Conservation (phyloP, 2,888 invertebrate genomes). For the Bibio marci region DNA sequence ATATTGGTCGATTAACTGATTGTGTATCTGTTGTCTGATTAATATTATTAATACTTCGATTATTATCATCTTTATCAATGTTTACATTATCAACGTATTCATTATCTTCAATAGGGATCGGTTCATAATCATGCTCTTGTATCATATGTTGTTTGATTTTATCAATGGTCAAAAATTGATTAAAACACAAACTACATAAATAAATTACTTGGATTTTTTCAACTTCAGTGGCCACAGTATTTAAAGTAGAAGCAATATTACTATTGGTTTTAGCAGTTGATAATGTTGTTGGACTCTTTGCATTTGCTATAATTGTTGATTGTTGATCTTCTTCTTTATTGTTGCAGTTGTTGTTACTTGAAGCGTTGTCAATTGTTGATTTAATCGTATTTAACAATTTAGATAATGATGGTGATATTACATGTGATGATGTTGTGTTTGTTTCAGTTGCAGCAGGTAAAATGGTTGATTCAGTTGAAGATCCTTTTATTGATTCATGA, state of each 20-base stretch:
- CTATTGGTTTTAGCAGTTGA: constrained; percentile 5
- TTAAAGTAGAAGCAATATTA: constrained; percentile 7
- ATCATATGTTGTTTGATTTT: constrained; percentile 24
- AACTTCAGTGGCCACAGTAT: constrained; percentile 6
- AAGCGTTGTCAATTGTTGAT: no score
- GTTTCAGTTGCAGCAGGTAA: no score
- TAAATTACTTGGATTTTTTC: neutral
- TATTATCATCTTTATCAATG: constrained; percentile 1
- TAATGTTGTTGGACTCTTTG: no score
- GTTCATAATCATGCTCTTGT: constrained; percentile 6
- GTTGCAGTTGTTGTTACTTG: no score
- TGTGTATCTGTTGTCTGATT: no score
- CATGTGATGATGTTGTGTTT: no score
- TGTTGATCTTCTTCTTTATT: no score
- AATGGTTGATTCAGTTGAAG: no score
- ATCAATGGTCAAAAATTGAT: constrained; percentile 16
- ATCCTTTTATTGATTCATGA: no score
- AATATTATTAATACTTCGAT: neutral
- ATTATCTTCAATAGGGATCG: neutral
- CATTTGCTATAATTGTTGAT: no score
- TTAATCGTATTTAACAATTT: no score
- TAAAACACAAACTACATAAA: constrained; percentile 17
- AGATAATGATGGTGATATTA: no score
- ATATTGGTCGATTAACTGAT: constrained; percentile 4
- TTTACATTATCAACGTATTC: constrained; percentile 1